Evolutionary conservation across 2,888 invertebrate genomes (phyloP).

Genomic region (Tanytarsus gracilentus): DNA sequence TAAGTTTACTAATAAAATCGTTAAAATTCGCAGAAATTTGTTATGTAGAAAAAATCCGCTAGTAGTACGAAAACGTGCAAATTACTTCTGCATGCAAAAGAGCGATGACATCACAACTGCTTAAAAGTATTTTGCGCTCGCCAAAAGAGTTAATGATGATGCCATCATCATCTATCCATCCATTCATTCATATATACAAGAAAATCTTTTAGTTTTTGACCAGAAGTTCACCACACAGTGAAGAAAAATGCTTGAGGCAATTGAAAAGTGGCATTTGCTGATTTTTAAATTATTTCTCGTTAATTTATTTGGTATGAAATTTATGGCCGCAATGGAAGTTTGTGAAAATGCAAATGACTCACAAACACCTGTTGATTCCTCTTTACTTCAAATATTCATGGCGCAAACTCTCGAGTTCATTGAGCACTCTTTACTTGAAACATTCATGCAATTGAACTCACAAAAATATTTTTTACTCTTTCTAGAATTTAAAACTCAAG

Average conservation of each 20-base stretch:
- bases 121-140: too few species aligned
- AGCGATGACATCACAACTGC: too few species aligned
- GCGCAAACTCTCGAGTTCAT: background rate
- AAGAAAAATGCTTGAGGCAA: background rate
- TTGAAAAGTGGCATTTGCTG: slow-evolving; percentile 1
- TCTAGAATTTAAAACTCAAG: slow-evolving; percentile 68
- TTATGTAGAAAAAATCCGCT: too few species aligned
- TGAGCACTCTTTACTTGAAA: too few species aligned
- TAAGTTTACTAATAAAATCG: background rate
- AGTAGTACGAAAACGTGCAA: too few species aligned
- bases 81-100: too few species aligned
- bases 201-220: background rate
- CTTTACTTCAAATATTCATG: background rate
- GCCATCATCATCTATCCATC: background rate
- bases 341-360: background rate
- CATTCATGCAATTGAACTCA: background rate
- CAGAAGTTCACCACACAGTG: background rate
- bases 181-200: background rate
- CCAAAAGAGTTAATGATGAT: background rate
- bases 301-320: slow-evolving; percentile 13
- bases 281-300: slow-evolving; percentile 10
- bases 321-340: background rate
- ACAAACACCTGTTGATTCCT: slow-evolving; percentile 6
- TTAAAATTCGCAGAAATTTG: background rate
- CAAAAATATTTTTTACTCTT: slow-evolving; percentile 35